phyloP scores from a whole-genome alignment of 2,797 vertebrate genomes.

The Etheostoma perlongum region DNA sequence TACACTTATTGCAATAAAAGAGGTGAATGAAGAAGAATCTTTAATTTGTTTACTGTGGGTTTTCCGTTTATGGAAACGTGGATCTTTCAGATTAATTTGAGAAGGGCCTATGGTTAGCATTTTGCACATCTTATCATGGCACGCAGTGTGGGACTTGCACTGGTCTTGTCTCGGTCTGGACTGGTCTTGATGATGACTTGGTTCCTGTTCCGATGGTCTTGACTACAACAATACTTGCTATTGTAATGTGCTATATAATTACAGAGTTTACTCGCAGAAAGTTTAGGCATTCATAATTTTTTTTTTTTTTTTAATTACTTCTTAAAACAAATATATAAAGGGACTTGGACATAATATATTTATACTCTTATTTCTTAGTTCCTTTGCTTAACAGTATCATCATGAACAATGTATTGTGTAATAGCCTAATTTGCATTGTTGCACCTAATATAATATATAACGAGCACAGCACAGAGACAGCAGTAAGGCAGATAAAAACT shows the following conservation, averaged over 20 bases:
- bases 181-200: too few species aligned
- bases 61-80: too few species aligned
- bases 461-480: conserved; percentile 4
- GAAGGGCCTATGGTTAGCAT: too few species aligned
- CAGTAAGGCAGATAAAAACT: conserved; percentile 22
- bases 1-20: too few species aligned
- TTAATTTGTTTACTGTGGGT: too few species aligned
- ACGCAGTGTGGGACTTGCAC: too few species aligned
- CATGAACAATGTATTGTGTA: not conserved
- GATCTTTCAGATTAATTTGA: too few species aligned
- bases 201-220: too few species aligned
- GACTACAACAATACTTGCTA: too few species aligned
- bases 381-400: not conserved
- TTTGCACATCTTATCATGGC: too few species aligned
- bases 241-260: not conserved
- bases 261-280: not conserved
- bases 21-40: too few species aligned
- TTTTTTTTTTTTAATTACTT: not conserved
- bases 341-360: not conserved
- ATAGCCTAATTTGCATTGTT: not conserved
- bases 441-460: not conserved
- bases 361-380: not conserved
- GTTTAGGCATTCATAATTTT: not conserved
- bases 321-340: not conserved
- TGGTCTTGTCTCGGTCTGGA: too few species aligned